A percentile compares a stretch with the other conserved stretches of the same genome.
Evolutionary conservation across 2,113 vertebrate species (phyloP).

Genomic region (Lota lota): DNA sequence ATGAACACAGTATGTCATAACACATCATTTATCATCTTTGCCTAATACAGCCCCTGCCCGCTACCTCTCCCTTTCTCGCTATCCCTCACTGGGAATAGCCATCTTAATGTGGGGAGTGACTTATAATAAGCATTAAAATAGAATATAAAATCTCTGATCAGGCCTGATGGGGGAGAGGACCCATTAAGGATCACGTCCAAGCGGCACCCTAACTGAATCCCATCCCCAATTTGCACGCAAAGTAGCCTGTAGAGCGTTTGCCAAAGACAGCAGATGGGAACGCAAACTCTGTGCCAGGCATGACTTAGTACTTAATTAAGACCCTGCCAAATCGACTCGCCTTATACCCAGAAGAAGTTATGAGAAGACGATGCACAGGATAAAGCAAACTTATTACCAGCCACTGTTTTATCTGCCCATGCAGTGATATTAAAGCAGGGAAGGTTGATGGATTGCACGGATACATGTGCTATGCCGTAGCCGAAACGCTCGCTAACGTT

Average conservation of each 20-base stretch:
- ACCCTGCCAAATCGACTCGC: slow-evolving; percentile 68
- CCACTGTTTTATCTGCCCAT: slow-evolving; percentile 7
- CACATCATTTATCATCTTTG: slow-evolving; percentile 61
- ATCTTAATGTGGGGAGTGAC: slow-evolving; percentile 29
- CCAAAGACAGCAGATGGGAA: slow-evolving; percentile 69
- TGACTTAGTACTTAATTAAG: slow-evolving; percentile 78
- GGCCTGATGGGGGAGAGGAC: slow-evolving; percentile 53
- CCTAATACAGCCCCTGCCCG: not conserved
- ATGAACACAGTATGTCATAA: slow-evolving; percentile 66
- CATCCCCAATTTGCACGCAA: slow-evolving; percentile 58
- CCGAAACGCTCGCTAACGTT: too few relatives aligned
- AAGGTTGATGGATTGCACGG: too few relatives aligned
- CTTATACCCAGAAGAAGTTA: slow-evolving; percentile 63
- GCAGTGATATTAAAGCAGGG: not conserved
- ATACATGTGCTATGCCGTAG: too few relatives aligned
- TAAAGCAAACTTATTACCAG: slow-evolving; percentile 52
- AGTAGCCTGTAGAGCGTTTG: slow-evolving; percentile 50
- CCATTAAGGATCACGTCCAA: slow-evolving; percentile 53
- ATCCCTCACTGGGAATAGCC: not conserved
- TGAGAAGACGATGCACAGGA: slow-evolving; percentile 59
- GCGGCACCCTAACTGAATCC: slow-evolving; percentile 51
- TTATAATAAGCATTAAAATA: slow-evolving; percentile 49
- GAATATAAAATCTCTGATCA: slow-evolving; percentile 52
- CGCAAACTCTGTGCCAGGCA: slow-evolving; percentile 73
- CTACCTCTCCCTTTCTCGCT: not conserved